phyloP scores from a whole-genome alignment of 1,140 invertebrate species.

The Spodoptera litura region DNA sequence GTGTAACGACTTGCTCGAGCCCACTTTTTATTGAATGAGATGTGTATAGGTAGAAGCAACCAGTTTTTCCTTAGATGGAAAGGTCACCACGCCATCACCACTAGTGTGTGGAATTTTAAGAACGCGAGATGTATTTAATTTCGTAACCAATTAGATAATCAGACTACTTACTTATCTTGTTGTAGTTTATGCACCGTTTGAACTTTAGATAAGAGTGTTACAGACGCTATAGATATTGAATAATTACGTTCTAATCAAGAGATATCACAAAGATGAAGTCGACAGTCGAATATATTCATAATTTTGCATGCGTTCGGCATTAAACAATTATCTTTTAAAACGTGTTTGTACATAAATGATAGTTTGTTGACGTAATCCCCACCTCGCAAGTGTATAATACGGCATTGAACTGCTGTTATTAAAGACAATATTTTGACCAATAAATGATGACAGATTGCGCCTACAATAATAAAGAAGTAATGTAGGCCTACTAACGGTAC shows the following conservation, averaged over 20 bases:
- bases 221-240: slow-evolving; percentile 9
- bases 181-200: slow-evolving; percentile 13
- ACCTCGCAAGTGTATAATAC: slow-evolving; percentile 7
- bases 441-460: background rate
- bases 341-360: slow-evolving; percentile 11
- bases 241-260: slow-evolving; percentile 21
- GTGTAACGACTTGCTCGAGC: background rate
- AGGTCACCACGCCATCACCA: background rate
- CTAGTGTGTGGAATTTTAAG: slow-evolving; percentile 21
- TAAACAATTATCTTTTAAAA: slow-evolving; percentile 12
- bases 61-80: slow-evolving; percentile 24
- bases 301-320: background rate
- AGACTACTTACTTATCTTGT: background rate
- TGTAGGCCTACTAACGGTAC: slow-evolving; percentile 55
- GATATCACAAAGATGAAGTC: slow-evolving; percentile 3
- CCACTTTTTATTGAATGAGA: slow-evolving; percentile 4
- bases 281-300: background rate
- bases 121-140: slow-evolving; percentile 18
- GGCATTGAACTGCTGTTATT: slow-evolving; percentile 14
- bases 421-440: background rate
- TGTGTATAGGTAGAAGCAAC: slow-evolving; percentile 9
- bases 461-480: background rate
- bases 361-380: slow-evolving; percentile 29
- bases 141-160: slow-evolving; percentile 26
- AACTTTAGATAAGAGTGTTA: slow-evolving; percentile 32